Conservation (phyloP, 2,888 invertebrate species). For the Cremastobaeus sp. region DNA sequence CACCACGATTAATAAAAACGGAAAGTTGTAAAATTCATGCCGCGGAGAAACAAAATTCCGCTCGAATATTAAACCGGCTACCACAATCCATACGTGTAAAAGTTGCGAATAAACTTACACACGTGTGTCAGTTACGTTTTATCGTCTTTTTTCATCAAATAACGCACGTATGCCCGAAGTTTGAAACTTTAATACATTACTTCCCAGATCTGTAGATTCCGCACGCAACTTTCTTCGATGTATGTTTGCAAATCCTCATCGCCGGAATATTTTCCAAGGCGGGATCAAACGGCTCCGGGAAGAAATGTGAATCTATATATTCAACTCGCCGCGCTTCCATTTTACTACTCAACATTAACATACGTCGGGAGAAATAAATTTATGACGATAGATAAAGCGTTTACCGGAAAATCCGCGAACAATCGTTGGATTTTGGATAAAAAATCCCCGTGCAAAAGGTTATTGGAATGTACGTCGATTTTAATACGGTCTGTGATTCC, state of each 20-base stretch:
- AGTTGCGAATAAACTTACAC: constrained; percentile 20
- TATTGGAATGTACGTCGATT: too few species aligned
- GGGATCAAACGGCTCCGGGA: constrained; percentile 27
- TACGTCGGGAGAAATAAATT: too few species aligned
- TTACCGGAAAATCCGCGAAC: too few species aligned
- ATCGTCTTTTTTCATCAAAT: constrained; percentile 13
- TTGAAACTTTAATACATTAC: constrained; percentile 31
- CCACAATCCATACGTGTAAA: constrained; percentile 1
- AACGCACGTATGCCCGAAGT: constrained; percentile 5
- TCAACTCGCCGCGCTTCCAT: constrained; percentile 1
- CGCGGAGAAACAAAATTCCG: neutral
- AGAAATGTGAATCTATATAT: constrained; percentile 15
- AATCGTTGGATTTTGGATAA: too few species aligned
- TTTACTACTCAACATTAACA: too few species aligned
- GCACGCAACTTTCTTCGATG: constrained; percentile 22
- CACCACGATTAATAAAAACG: neutral
- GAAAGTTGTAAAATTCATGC: constrained; percentile 4
- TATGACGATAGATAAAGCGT: too few species aligned
- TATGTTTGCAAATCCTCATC: constrained; percentile 33
- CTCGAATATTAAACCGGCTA: constrained; percentile 3
- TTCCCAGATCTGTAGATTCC: constrained; percentile 26
- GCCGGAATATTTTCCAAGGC: constrained; percentile 22
- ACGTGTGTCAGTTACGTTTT: constrained; percentile 10
- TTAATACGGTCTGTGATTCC: too few species aligned
- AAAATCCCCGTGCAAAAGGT: too few species aligned